A percentile compares a stretch with the other conserved stretches of the same genome.
phyloP scores from a whole-genome alignment of 1,140 invertebrate species.

The Bombus turneri region DNA sequence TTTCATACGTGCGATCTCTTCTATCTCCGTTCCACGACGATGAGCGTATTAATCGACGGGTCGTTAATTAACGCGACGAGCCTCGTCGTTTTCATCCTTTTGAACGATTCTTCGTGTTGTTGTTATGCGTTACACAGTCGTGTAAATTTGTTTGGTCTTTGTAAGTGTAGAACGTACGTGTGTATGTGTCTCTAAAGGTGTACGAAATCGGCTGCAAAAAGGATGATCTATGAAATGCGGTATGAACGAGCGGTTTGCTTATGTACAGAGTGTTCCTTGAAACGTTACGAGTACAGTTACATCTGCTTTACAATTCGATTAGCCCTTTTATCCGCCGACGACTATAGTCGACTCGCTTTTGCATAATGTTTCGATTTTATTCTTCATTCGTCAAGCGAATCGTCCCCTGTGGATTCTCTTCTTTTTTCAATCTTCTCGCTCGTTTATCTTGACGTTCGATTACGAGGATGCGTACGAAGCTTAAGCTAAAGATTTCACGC shows the following conservation, averaged over 20 bases:
- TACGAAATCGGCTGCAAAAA: conserved; percentile 67
- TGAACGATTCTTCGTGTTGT: conserved; percentile 1
- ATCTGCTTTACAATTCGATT: conserved; percentile 37
- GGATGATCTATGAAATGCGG: conserved; percentile 66
- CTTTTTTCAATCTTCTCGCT: background rate
- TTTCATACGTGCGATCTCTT: conserved; percentile 3
- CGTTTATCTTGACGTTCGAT: background rate
- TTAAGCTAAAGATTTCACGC: conserved; percentile 11
- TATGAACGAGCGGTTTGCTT: conserved; percentile 64
- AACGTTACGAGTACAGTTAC: conserved; percentile 58
- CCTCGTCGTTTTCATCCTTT: conserved; percentile 28
- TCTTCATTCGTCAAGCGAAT: background rate
- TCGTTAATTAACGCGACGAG: conserved; percentile 43
- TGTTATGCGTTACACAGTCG: background rate
- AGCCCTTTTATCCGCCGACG: background rate
- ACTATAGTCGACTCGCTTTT: background rate
- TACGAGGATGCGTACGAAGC: conserved; percentile 26
- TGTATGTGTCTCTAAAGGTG: conserved; percentile 39
- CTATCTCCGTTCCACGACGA: conserved; percentile 29
- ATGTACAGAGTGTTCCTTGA: conserved; percentile 67
- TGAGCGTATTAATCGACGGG: conserved; percentile 43
- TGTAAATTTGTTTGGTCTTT: background rate
- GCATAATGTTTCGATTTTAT: background rate
- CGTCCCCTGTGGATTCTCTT: background rate
- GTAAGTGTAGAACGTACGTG: background rate